phyloP scores from a whole-genome alignment of 2,888 invertebrate species.

The Pediacus dermestoides region DNA sequence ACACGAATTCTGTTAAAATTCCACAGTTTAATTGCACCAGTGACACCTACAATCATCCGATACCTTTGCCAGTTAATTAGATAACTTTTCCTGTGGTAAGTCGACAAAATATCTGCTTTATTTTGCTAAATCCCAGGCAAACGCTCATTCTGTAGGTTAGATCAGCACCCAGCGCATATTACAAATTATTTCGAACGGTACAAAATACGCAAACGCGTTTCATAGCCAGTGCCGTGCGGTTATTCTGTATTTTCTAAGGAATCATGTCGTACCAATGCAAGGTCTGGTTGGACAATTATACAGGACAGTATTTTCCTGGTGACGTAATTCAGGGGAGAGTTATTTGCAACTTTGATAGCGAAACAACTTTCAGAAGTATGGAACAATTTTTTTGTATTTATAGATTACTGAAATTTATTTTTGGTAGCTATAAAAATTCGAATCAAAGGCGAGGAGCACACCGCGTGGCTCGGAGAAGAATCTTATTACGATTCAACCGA shows the following conservation, averaged over 20 bases:
- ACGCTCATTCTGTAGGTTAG: too few species aligned
- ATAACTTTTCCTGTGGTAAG: too few species aligned
- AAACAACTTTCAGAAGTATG: constrained; percentile 32
- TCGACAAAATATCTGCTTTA: too few species aligned
- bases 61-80: too few species aligned
- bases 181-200: too few species aligned
- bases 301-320: constrained; percentile 33
- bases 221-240: neutral
- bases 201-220: too few species aligned
- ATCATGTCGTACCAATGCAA: constrained; percentile 28
- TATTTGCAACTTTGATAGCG: constrained; percentile 28
- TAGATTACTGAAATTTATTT: neutral
- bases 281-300: constrained; percentile 37
- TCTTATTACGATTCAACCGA: constrained; percentile 29
- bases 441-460: constrained; percentile 32
- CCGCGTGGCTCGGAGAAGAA: constrained; percentile 34
- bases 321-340: constrained; percentile 31
- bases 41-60: too few species aligned
- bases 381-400: neutral
- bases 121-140: too few species aligned
- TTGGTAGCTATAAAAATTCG: constrained; percentile 25
- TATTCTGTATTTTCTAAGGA: constrained; percentile 3
- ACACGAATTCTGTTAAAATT: too few species aligned
- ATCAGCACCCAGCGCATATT: too few species aligned
- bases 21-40: too few species aligned